Percentiles rank a stretch among this genome's conserved stretches.
These are phyloP conservation scores for Lasioglossum villosulum DNA, from an alignment of 2,888 invertebrate species.

Conservation along the genomic window DNA sequence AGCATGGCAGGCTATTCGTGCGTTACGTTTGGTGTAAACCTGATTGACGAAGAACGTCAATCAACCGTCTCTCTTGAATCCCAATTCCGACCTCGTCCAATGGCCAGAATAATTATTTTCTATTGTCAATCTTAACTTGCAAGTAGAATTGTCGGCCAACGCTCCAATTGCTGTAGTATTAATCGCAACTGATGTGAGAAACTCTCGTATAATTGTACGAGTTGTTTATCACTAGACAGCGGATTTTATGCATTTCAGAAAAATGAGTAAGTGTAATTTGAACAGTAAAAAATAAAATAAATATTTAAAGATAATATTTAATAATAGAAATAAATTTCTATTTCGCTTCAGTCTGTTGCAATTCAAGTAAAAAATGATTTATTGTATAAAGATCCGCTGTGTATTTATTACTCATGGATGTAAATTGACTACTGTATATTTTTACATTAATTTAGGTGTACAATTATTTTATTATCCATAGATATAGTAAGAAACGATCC, in stretches of 20 bases:
- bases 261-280: too few relatives aligned
- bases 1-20: slow-evolving; percentile 25
- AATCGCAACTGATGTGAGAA: neutral
- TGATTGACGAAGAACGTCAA: slow-evolving; percentile 37
- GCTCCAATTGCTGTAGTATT: neutral
- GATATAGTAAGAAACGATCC: neutral
- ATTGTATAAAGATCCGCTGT: too few relatives aligned
- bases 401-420: too few relatives aligned
- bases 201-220: neutral
- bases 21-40: slow-evolving; percentile 49
- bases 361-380: too few relatives aligned
- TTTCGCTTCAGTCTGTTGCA: too few relatives aligned
- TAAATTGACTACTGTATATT: neutral
- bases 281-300: too few relatives aligned
- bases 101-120: neutral
- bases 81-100: neutral
- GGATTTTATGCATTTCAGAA: too few relatives aligned
- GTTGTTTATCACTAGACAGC: neutral
- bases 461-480: neutral
- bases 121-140: neutral
- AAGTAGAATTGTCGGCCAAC: neutral
- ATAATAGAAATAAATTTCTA: too few relatives aligned
- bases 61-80: slow-evolving; percentile 35
- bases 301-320: too few relatives aligned
- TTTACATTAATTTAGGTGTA: neutral